Conservation (phyloP, 2,797 vertebrate species). For the Dendrocincla tyrannina region DNA sequence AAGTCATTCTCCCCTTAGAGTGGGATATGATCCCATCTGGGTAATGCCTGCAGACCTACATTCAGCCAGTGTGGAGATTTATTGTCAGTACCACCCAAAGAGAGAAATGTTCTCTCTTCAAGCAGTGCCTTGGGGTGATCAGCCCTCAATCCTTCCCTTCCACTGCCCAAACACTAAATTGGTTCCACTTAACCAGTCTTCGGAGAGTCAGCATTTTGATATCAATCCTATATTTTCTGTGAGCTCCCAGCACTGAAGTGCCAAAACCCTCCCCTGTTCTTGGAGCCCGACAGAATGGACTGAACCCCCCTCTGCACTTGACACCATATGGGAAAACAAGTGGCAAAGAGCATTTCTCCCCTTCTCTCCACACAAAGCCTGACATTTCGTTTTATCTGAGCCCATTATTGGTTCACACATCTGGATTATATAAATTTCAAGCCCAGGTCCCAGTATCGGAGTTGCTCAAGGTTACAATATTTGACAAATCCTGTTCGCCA, state of each 20-base stretch:
- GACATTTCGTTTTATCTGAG: conserved; percentile 50
- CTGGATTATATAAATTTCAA: conserved; percentile 75
- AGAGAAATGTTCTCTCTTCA: neutral
- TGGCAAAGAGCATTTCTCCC: conserved; percentile 18
- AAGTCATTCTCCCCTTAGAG: neutral
- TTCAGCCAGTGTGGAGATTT: neutral
- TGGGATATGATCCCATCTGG: neutral
- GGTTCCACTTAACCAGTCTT: neutral
- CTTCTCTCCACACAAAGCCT: conserved; percentile 10
- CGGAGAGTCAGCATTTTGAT: neutral
- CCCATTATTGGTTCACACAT: conserved; percentile 71
- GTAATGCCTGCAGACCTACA: neutral
- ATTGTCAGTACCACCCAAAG: neutral
- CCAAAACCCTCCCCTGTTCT: conserved; percentile 46
- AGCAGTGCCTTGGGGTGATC: neutral
- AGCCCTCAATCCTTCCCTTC: neutral
- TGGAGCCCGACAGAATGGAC: conserved; percentile 10
- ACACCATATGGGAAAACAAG: conserved; percentile 43
- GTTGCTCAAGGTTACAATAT: conserved; percentile 68
- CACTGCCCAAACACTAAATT: neutral
- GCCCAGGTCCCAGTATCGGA: conserved; percentile 69
- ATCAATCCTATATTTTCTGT: neutral
- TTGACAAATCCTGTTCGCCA: conserved; percentile 73
- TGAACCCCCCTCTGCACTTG: conserved; percentile 8
- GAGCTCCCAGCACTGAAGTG: conserved; percentile 16